These are phyloP conservation scores for Ophioderma brevispina DNA, from an alignment of 35 echinoderm and acorn worm species.

Conservation along the genomic window DNA sequence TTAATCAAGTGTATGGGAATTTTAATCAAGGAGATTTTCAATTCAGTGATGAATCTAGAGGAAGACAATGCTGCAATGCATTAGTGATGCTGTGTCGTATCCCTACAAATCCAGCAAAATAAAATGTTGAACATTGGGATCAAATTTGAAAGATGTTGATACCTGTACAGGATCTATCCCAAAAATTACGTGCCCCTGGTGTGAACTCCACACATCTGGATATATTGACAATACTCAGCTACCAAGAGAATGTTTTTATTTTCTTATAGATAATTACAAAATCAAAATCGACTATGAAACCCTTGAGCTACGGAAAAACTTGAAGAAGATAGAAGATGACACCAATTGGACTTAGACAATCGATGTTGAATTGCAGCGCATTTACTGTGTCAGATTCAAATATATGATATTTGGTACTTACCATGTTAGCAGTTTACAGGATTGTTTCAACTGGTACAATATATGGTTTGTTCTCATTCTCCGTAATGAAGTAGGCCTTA, in stretches of 20 bases:
- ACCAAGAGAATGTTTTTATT: not conserved
- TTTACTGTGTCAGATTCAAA: conserved; percentile 8
- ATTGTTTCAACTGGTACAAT: not conserved
- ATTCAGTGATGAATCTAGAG: conserved; percentile 16
- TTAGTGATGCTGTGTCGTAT: conserved; percentile 3
- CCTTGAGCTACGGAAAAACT: not conserved
- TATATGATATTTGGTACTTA: not conserved
- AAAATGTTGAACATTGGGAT: not conserved
- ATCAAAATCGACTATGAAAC: not conserved
- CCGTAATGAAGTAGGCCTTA: not conserved
- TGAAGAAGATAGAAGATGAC: not conserved
- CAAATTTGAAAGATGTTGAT: not conserved
- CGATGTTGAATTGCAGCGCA: not conserved
- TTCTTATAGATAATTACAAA: not conserved
- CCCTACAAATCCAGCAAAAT: not conserved
- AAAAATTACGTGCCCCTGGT: not conserved
- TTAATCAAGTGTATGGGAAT: not conserved
- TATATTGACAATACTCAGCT: no score
- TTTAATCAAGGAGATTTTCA: conserved; percentile 5
- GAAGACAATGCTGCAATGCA: conserved; percentile 17
- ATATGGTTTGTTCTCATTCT: not conserved
- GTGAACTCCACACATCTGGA: not conserved
- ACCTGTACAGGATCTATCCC: not conserved
- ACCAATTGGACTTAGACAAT: not conserved
- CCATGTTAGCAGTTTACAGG: not conserved